Percentiles rank a stretch among this genome's conserved stretches.
These are phyloP conservation scores for Proctacanthus coquilletti DNA, from an alignment of 1,140 invertebrate genomes.

Conservation along the genomic window DNA sequence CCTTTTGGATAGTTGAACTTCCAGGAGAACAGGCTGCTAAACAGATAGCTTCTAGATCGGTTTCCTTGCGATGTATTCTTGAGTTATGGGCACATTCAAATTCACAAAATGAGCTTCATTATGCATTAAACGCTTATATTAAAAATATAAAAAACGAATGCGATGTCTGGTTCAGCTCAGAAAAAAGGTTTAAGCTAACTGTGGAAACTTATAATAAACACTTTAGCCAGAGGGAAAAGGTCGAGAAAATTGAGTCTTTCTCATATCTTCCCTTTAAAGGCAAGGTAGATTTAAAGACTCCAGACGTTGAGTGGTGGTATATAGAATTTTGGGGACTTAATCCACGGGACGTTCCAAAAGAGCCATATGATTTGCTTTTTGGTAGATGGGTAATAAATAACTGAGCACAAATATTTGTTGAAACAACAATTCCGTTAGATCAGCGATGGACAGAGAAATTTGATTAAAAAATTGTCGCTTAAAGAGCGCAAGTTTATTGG, in stretches of 20 bases:
- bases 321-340: slow-evolving; percentile 79
- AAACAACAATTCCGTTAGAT: slow-evolving; percentile 1
- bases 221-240: slow-evolving; percentile 59
- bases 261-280: slow-evolving; percentile 67
- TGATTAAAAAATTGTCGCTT: slow-evolving; percentile 63
- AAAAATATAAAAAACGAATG: slow-evolving; percentile 24
- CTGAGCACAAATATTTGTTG: neutral
- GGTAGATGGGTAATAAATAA: slow-evolving; percentile 56
- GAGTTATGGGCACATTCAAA: slow-evolving; percentile 60
- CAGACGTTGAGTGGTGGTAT: slow-evolving; percentile 61
- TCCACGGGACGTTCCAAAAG: slow-evolving; percentile 49
- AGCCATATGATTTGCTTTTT: slow-evolving; percentile 66
- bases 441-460: slow-evolving; percentile 57
- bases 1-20: slow-evolving; percentile 64
- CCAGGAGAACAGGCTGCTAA: slow-evolving; percentile 41
- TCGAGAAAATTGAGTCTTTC: slow-evolving; percentile 74
- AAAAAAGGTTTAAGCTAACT: slow-evolving; percentile 61
- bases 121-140: slow-evolving; percentile 40
- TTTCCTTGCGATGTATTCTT: slow-evolving; percentile 57
- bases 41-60: slow-evolving; percentile 55
- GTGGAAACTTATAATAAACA: slow-evolving; percentile 82
- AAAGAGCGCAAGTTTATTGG: slow-evolving; percentile 90
- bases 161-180: slow-evolving; percentile 33
- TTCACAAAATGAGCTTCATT: slow-evolving; percentile 41
- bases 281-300: slow-evolving; percentile 63